Base-by-base conservation (phyloP, 1,140 invertebrate genomes). In the Laupala kohalensis region DNA sequence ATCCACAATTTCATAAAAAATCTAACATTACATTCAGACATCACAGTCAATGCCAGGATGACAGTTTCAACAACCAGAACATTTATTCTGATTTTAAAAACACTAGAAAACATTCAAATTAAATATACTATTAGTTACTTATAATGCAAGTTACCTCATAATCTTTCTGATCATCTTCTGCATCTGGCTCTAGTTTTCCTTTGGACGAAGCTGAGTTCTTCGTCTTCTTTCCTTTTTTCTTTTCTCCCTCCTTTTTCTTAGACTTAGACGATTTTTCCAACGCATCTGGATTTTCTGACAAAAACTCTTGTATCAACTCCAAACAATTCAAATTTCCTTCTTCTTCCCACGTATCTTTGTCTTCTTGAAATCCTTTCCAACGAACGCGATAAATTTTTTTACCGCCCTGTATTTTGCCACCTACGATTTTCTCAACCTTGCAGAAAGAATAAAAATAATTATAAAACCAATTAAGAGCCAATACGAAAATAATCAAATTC, bases 271-370 rank as follows among this genome's bases (percentile, higher is more conserved):
- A 73, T 37, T 76, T 77, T 74, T 77, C 76, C 12, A 70, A 24
- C 74, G 24, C 24, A 25, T 73, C 65, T 25, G 27, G 75, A 71
- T 79, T 75, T 23, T 79, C 77, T 6, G 71, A 81, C 75, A 87
- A 82, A 74, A 83, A 92, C 73, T 88, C 87, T 26, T 84, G 82
- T 15, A 92, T 88, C 24, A 91, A 77, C 23, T 87, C 83, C 3
- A 84, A 81, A 77, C 90, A 92, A 68, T 86, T 87, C 0, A 94
- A 77, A 69, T 91, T 90, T 29, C 87, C 86, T 76, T 91, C 88
- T 1, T 89, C 86, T 77, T 93, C 91, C 91, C 92, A 94, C 0
- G 90, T 92, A 77, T 94, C 92, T 71, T 84, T 84, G 69, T 86
- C 84, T 37, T 86, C 83, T 62, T 83, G 83, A 77, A 92, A 94